These are phyloP conservation scores for Pomacea maculata DNA, from an alignment of 1,140 invertebrate genomes.

Conservation along the genomic window DNA sequence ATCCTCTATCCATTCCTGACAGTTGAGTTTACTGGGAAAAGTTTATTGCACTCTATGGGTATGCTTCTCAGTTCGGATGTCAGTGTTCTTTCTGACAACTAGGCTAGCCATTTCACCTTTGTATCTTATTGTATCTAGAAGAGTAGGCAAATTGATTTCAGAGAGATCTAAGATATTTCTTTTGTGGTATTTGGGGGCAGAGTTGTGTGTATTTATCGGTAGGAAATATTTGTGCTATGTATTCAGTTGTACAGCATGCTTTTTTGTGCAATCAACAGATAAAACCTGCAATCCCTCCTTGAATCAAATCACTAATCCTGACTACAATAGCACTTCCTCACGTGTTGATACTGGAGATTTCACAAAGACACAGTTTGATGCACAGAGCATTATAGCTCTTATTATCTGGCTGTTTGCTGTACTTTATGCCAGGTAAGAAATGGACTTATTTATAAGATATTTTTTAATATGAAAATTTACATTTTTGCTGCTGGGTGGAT, in stretches of 20 bases:
- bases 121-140: too few relatives aligned
- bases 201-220: not conserved
- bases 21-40: too few relatives aligned
- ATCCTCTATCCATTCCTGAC: too few relatives aligned
- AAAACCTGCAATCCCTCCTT: constrained; percentile 79
- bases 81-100: too few relatives aligned
- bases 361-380: constrained; percentile 50
- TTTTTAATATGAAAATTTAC: too few relatives aligned
- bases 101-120: too few relatives aligned
- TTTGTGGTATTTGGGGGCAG: not conserved
- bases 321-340: constrained; percentile 22
- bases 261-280: constrained; percentile 67
- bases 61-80: too few relatives aligned
- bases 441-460: too few relatives aligned
- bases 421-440: constrained; percentile 81
- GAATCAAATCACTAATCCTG: constrained; percentile 52
- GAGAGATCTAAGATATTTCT: not conserved
- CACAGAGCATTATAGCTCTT: constrained; percentile 82
- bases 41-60: too few relatives aligned
- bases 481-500: too few relatives aligned
- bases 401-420: constrained; percentile 95
- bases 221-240: not conserved
- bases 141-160: not conserved
- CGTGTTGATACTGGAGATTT: constrained; percentile 22
- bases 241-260: not conserved